Conservation (phyloP, 1,140 invertebrate species). For the Temnothorax longispinosus region DNA sequence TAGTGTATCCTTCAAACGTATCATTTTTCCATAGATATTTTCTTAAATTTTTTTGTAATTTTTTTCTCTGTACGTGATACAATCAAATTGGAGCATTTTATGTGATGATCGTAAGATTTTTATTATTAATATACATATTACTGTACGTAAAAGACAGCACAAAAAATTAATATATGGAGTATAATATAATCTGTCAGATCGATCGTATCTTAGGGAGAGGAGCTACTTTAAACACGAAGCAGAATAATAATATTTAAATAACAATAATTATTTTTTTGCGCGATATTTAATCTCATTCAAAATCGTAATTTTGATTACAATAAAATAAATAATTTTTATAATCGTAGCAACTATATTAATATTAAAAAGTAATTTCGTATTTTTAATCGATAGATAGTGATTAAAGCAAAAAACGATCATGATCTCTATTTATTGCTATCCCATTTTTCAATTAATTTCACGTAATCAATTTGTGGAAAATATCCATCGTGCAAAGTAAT, state of each 20-base stretch:
- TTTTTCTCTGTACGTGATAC: neutral
- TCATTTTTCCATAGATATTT: neutral
- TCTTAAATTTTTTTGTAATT: neutral
- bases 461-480: neutral
- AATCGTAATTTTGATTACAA: neutral
- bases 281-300: neutral
- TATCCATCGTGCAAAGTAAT: neutral
- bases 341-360: neutral
- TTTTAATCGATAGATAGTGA: neutral
- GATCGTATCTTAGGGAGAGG: neutral
- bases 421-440: neutral
- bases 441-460: neutral
- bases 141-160: neutral
- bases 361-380: neutral
- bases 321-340: conserved; percentile 8
- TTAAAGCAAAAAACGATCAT: neutral
- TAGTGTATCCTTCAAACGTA: neutral
- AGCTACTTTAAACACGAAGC: neutral
- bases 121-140: neutral
- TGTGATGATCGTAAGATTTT: neutral
- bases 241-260: neutral
- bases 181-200: neutral
- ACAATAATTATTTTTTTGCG: neutral
- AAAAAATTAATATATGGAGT: neutral
- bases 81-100: neutral